A percentile compares a stretch with the other conserved stretches of the same genome.
Evolutionary conservation across 2,888 invertebrate species (phyloP).

Genomic region (Tenodera sinensis): DNA sequence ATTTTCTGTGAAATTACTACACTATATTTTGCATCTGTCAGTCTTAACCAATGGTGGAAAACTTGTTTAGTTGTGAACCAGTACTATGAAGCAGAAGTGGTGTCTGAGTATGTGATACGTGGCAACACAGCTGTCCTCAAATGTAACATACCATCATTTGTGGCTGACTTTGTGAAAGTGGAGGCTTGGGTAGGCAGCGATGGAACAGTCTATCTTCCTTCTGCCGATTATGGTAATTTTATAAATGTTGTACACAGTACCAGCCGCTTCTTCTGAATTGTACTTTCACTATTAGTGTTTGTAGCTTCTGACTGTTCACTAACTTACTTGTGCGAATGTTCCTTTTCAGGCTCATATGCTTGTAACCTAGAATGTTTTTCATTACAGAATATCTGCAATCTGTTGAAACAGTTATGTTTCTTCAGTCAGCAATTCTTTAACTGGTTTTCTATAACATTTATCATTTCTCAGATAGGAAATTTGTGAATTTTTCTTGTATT

Average conservation of each 20-base stretch:
- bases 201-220: constrained; percentile 65
- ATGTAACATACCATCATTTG: constrained; percentile 87
- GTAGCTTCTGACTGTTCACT: background rate
- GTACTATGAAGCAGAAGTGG: constrained; percentile 85
- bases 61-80: constrained; percentile 73
- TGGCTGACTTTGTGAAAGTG: constrained; percentile 86
- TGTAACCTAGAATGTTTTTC: background rate
- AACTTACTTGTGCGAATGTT: background rate
- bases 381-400: background rate
- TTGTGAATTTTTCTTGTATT: background rate
- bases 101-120: constrained; percentile 84
- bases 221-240: constrained; percentile 67
- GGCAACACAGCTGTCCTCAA: constrained; percentile 84
- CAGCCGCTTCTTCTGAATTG: background rate
- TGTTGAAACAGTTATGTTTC: background rate
- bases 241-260: background rate
- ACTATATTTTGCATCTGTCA: background rate
- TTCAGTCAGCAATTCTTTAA: background rate
- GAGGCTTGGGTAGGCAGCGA: constrained; percentile 70
- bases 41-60: background rate
- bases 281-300: background rate
- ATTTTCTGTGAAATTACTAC: background rate
- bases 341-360: background rate
- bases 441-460: background rate
- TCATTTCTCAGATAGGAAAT: no score